phyloP scores from a whole-genome alignment of 2,113 vertebrate genomes.

The Thamnophis sirtalis region DNA sequence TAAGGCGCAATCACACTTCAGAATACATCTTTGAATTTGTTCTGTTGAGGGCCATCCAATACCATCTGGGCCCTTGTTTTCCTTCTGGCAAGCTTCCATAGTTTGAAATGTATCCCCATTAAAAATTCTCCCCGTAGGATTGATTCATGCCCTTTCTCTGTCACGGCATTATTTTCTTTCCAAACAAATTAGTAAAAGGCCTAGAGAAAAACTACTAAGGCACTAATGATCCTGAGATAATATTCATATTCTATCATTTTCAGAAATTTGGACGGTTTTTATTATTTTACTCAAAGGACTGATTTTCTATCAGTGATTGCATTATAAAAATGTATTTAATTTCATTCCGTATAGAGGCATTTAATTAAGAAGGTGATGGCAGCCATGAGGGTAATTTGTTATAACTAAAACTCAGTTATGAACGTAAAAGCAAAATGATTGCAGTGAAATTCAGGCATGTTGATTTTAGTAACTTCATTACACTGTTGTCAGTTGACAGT shows the following conservation, averaged over 20 bases:
- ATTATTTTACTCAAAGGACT: slow-evolving; percentile 22
- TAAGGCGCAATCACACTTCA: background rate
- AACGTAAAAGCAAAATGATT: slow-evolving; percentile 16
- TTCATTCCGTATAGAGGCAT: slow-evolving; percentile 33
- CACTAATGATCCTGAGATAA: slow-evolving; percentile 26
- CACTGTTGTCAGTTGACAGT: slow-evolving; percentile 1
- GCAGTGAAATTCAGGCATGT: background rate
- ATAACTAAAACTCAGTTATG: slow-evolving; percentile 23
- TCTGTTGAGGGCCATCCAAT: background rate
- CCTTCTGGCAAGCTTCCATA: background rate
- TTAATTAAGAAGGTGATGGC: slow-evolving; percentile 32
- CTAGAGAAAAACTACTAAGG: slow-evolving; percentile 28
- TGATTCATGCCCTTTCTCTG: background rate
- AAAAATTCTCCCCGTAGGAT: slow-evolving; percentile 6
- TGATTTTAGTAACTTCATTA: slow-evolving; percentile 7
- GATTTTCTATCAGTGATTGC: slow-evolving; percentile 37
- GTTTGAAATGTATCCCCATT: background rate
- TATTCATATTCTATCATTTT: slow-evolving; percentile 27
- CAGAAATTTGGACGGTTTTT: background rate
- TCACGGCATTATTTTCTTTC: slow-evolving; percentile 19
- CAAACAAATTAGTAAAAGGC: slow-evolving; percentile 29
- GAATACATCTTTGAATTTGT: slow-evolving; percentile 21
- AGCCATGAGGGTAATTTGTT: slow-evolving; percentile 14
- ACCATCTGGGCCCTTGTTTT: background rate
- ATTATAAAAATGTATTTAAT: slow-evolving; percentile 39